Conservation (phyloP, 2,113 vertebrate genomes). For the Podilymbus podiceps region DNA sequence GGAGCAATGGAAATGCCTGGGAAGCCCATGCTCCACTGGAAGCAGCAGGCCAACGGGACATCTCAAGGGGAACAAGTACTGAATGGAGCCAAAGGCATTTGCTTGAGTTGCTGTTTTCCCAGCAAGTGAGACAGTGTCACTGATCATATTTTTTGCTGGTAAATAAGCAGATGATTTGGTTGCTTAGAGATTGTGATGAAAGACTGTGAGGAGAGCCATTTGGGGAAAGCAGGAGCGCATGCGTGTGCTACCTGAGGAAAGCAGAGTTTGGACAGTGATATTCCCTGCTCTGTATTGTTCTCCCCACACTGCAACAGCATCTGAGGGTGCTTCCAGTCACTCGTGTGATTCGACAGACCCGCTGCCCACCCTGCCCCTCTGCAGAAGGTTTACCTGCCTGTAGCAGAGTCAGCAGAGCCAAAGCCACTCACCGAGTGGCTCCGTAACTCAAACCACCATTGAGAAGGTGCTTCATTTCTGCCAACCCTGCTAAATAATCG, state of each 20-base stretch:
- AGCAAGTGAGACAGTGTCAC: neutral
- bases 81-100: neutral
- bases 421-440: neutral
- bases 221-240: neutral
- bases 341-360: fast-evolving
- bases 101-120: neutral
- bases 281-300: neutral
- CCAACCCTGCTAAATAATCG: neutral
- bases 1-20: neutral
- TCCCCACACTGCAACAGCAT: neutral
- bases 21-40: neutral
- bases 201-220: neutral
- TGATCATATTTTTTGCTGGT: neutral
- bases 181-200: neutral
- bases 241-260: neutral
- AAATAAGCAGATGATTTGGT: neutral
- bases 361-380: neutral
- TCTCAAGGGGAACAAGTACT: neutral
- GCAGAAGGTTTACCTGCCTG: neutral
- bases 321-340: neutral
- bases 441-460: neutral
- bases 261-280: neutral
- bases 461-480: neutral
- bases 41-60: neutral
- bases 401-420: neutral